These are phyloP conservation scores for Mustela erminea DNA, from an alignment of 2,797 vertebrate species.

Conservation along the genomic window DNA sequence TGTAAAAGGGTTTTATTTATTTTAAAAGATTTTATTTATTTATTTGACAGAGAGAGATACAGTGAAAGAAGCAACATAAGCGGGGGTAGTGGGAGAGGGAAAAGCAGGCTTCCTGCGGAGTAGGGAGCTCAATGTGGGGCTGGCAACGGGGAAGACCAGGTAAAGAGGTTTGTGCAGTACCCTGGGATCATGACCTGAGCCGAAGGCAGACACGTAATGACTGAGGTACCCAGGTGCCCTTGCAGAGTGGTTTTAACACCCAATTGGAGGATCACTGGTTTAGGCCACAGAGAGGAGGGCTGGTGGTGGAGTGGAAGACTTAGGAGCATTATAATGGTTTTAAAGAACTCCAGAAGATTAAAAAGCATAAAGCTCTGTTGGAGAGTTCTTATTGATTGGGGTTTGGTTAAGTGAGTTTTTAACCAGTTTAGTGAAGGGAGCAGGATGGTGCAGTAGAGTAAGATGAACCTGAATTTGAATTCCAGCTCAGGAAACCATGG, in stretches of 20 bases:
- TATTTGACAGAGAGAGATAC: too few species aligned
- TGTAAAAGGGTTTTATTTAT: neutral
- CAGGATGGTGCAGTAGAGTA: neutral
- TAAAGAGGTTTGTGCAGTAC: too few species aligned
- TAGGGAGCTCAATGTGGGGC: too few species aligned
- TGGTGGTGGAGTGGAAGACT: neutral
- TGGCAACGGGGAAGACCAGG: too few species aligned
- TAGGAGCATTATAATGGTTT: neutral
- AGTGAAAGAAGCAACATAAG: too few species aligned
- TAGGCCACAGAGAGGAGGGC: neutral
- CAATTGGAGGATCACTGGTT: neutral
- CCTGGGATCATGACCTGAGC: too few species aligned
- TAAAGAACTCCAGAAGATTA: neutral
- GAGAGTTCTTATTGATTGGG: neutral
- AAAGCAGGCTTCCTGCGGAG: too few species aligned
- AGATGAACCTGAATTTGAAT: neutral
- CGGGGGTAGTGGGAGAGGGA: too few species aligned
- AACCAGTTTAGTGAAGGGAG: neutral
- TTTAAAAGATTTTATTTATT: too few species aligned
- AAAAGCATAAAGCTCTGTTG: neutral
- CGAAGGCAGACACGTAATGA: too few species aligned
- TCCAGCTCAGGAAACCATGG: neutral
- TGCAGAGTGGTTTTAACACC: too few species aligned
- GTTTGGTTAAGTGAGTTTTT: neutral
- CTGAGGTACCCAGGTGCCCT: too few species aligned